Conservation (phyloP, 2,113 vertebrate species). For the Crypturellus undulatus region DNA sequence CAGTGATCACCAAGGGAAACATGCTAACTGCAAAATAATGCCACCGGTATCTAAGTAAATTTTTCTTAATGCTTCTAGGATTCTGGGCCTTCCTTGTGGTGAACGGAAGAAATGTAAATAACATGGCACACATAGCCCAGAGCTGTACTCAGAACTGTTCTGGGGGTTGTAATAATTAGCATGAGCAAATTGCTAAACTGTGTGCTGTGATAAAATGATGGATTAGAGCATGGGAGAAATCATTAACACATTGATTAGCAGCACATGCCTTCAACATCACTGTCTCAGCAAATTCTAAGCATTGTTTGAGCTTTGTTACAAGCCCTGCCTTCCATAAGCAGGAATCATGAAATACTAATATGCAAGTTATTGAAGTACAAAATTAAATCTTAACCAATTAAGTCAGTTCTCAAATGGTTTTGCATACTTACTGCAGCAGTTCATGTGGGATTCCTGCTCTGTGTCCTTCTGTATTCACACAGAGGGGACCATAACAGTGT, state of each 20-base stretch:
- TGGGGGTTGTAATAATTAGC: constrained; percentile 60
- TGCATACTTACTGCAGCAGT: neutral
- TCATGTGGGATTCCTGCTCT: neutral
- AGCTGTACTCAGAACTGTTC: constrained; percentile 43
- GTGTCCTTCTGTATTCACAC: neutral
- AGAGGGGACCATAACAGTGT: neutral
- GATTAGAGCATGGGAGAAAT: constrained; percentile 53
- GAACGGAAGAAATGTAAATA: neutral
- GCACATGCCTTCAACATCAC: constrained; percentile 37
- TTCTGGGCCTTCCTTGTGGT: neutral
- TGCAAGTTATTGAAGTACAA: neutral
- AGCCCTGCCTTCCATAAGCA: neutral
- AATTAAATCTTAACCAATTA: neutral
- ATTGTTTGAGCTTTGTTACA: neutral
- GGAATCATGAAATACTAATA: neutral
- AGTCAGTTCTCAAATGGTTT: neutral
- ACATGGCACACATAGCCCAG: neutral
- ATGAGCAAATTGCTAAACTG: constrained; percentile 68
- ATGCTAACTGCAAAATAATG: rapidly evolving
- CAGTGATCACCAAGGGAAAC: rapidly evolving
- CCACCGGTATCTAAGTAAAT: neutral
- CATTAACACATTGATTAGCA: constrained; percentile 66
- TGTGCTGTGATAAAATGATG: constrained; percentile 67
- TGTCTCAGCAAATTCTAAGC: constrained; percentile 18
- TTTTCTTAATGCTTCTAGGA: neutral